Conservation (phyloP, 2,797 vertebrate genomes). For the Cheirogaleus major region DNA sequence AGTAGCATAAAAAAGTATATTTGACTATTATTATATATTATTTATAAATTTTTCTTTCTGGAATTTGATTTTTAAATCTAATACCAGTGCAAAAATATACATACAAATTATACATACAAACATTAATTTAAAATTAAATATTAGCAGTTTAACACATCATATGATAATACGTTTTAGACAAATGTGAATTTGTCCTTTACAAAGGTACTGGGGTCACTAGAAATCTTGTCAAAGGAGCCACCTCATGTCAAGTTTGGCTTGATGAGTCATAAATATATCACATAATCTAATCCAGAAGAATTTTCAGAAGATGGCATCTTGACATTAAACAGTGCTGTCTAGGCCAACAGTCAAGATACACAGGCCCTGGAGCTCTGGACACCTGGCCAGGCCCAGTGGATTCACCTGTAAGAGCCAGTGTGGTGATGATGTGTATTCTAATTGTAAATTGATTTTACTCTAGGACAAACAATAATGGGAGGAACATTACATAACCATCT, state of each 20-base stretch:
- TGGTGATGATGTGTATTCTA: too few species aligned
- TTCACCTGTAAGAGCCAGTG: background rate
- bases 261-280: background rate
- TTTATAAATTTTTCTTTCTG: background rate
- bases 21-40: background rate
- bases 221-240: background rate
- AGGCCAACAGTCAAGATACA: background rate
- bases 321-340: background rate
- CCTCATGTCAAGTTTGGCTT: background rate
- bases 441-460: background rate
- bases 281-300: background rate
- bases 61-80: background rate
- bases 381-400: background rate
- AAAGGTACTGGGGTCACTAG: background rate
- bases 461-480: background rate
- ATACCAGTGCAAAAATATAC: background rate
- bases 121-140: background rate
- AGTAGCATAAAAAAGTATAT: background rate
- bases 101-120: background rate
- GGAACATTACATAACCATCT: background rate
- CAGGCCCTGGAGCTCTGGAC: background rate
- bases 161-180: background rate
- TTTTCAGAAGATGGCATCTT: background rate
- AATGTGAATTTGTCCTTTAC: background rate
- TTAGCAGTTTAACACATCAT: background rate